phyloP scores from a whole-genome alignment of 2,113 vertebrate species.

The Craseonycteris thonglongyai region DNA sequence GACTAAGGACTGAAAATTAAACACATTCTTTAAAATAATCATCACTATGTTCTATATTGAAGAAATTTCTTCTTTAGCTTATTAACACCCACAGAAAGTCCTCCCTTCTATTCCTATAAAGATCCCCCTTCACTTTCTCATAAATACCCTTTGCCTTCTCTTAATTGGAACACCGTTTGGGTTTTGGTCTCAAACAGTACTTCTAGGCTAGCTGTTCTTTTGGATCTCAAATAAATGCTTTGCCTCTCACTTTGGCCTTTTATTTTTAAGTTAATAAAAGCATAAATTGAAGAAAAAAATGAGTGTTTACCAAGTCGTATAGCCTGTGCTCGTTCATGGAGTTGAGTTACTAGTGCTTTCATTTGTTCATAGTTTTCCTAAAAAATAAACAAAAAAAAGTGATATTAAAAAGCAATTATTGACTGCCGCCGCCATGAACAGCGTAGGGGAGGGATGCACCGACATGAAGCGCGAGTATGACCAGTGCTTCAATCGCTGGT shows the following conservation, averaged over 20 bases:
- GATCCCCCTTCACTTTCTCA: background rate
- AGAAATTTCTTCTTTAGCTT: background rate
- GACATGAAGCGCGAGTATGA: conserved; percentile 98
- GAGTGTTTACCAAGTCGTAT: conserved; percentile 86
- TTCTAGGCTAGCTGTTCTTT: background rate
- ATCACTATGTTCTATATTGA: background rate
- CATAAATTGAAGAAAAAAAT: background rate
- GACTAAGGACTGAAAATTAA: background rate
- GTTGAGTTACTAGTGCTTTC: conserved; percentile 87
- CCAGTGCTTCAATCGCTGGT: conserved; percentile 99
- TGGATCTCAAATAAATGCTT: background rate
- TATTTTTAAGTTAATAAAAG: background rate
- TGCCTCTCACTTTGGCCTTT: background rate
- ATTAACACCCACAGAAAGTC: background rate
- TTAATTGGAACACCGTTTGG: background rate
- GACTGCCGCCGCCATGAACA: conserved; percentile 87
- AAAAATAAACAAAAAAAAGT: conserved; percentile 31
- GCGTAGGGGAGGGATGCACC: conserved; percentile 94
- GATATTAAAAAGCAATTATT: background rate
- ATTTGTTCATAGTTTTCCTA: conserved; percentile 97
- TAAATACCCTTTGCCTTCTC: background rate
- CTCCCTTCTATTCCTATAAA: background rate
- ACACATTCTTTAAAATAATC: background rate
- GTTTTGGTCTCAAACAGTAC: background rate
- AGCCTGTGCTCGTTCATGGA: conserved; percentile 84